These are phyloP conservation scores for Cylloceria caligata DNA, from an alignment of 2,888 invertebrate species.

Conservation along the genomic window DNA sequence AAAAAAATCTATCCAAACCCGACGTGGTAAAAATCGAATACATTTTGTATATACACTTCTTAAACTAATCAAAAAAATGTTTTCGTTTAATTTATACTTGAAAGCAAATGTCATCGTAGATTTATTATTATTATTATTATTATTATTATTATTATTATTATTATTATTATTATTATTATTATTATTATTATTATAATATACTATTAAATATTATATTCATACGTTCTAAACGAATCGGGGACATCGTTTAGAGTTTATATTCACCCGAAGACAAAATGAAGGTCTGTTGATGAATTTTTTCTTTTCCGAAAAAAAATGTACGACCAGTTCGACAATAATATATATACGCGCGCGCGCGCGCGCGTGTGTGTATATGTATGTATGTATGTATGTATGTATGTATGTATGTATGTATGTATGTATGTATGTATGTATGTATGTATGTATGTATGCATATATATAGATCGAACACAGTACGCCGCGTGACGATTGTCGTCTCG, in stretches of 20 bases:
- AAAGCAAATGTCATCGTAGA: slow-evolving; percentile 80
- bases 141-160: slow-evolving; percentile 72
- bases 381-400: too few species aligned
- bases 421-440: too few species aligned
- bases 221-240: slow-evolving; percentile 51
- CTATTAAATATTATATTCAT: slow-evolving; percentile 53
- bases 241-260: slow-evolving; percentile 57
- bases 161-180: slow-evolving; percentile 67
- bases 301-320: slow-evolving; percentile 29
- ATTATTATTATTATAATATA: slow-evolving; percentile 43
- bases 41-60: slow-evolving; percentile 79
- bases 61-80: slow-evolving; percentile 69
- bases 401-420: too few species aligned
- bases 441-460: too few species aligned
- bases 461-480: too few species aligned
- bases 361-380: too few species aligned
- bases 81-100: slow-evolving; percentile 81
- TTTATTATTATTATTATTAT: slow-evolving; percentile 78
- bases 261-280: slow-evolving; percentile 39
- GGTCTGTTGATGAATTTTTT: slow-evolving; percentile 39
- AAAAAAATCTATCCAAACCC: slow-evolving; percentile 60
- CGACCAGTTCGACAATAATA: slow-evolving; percentile 63
- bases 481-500: too few species aligned
- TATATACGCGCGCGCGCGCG: slow-evolving; percentile 35
- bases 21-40: slow-evolving; percentile 80